Evolutionary conservation across 1,140 invertebrate species (phyloP), one percentile per base, ranked within the genome.

Genomic region (Drosophila mayri): DNA sequence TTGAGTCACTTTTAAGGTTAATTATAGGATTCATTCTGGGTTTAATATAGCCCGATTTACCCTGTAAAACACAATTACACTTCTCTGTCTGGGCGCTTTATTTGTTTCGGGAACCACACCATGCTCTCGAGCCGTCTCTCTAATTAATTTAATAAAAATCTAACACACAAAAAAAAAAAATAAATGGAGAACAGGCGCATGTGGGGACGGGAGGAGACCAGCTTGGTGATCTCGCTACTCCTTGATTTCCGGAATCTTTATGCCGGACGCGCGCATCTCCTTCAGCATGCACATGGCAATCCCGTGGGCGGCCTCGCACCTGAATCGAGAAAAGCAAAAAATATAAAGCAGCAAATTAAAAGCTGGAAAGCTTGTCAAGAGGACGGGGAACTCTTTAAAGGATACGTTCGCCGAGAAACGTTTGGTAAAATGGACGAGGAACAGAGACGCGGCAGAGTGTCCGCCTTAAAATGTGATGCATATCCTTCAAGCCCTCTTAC

Each of bases 221-320:
- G 35, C 5, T 43, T n/a, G 10, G 30, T 18, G 12, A n/a, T 16
- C 46, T 18, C 58, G 67, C 61, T 82, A 91, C 40, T 88, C 70
- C 65, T 88, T 82, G 32, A 91, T 11, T 1, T 90, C 66, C 35
- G 90, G 90, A 55, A 91, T 80, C 9, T 90, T 79, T 16, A 74
- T 79, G 41, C 50, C 46, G 28, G 70, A 37, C 7, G 35, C 12
- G 11, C 71, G 72, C 86, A 92, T 85, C 58, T 80, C 80, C 20
- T 52, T 52, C 11, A 91, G 63, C 72, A 92, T 90, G 65, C 90
- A 92, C 81, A 92, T 88, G 37, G 76, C 43, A 37, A 82, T 79
- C 5, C 32, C 41, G 37, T 92, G 90, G 35, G 83, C 86, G 4
- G 55, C 71, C 54, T 90, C 86, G 60, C 90, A 92, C 18, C 90